Evolutionary conservation across 64 coral and sea anemone genomes (phyloP).

Genomic region (Actinia equina): DNA sequence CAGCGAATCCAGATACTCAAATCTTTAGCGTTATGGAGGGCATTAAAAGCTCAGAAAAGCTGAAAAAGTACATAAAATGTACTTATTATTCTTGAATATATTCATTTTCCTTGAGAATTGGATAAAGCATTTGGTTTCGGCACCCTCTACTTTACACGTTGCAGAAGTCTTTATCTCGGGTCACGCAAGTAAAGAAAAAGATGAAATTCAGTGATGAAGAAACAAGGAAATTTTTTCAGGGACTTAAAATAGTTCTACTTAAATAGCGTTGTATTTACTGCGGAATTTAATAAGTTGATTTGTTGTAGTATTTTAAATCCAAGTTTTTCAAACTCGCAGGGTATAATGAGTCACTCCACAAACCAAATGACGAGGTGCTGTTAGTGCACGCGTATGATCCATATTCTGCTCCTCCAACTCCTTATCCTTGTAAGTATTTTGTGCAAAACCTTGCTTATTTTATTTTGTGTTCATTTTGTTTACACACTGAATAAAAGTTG

Average conservation of each 20-base stretch:
- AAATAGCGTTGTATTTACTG: not conserved
- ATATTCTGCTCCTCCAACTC: conserved; percentile 41
- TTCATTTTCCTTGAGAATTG: not conserved
- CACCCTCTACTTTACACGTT: not conserved
- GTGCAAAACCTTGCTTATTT: not conserved
- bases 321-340: conserved; percentile 31
- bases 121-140: too few relatives aligned
- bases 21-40: not conserved
- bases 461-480: not conserved
- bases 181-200: not conserved
- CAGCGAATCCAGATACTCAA: not conserved
- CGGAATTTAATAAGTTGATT: not conserved
- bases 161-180: not conserved
- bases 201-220: not conserved
- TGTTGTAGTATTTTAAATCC: not conserved
- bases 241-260: not conserved
- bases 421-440: conserved; percentile 59
- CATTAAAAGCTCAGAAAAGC: not conserved
- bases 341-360: conserved; percentile 50
- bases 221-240: not conserved
- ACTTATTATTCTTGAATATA: not conserved
- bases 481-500: too few relatives aligned
- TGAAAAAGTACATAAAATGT: not conserved
- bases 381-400: conserved; percentile 58
- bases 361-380: conserved; percentile 49